Conservation (phyloP, 2,797 vertebrate species). For the Denticeps clupeoides region DNA sequence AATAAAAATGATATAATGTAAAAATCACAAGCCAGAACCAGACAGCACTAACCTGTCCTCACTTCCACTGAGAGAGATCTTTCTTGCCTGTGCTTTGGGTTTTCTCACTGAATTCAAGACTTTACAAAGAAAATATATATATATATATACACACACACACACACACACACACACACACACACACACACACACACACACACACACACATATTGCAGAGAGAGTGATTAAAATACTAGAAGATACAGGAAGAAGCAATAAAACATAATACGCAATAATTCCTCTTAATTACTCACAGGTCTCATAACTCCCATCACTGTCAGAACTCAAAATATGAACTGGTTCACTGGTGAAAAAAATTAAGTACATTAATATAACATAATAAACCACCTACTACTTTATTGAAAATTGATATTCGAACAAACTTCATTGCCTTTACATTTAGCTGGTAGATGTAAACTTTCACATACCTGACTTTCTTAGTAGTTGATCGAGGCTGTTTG, state of each 20-base stretch:
- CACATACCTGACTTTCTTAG: constrained; percentile 32
- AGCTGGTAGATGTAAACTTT: background rate
- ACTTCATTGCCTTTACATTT: background rate
- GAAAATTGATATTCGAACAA: too few species aligned
- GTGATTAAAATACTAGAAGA: too few species aligned
- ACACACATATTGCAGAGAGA: background rate
- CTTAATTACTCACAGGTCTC: constrained; percentile 52
- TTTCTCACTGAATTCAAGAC: constrained; percentile 58
- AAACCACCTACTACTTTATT: too few species aligned
- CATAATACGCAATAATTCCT: too few species aligned
- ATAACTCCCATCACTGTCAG: constrained; percentile 52
- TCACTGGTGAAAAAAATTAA: constrained; percentile 28
- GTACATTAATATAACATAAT: background rate
- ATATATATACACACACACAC: constrained; percentile 5
- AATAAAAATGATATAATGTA: background rate
- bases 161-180: background rate
- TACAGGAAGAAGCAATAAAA: too few species aligned
- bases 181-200: background rate
- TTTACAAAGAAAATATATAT: constrained; percentile 31
- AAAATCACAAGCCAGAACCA: background rate
- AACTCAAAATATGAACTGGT: constrained; percentile 40
- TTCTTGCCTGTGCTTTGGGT: constrained; percentile 35
- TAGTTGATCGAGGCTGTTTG: constrained; percentile 20
- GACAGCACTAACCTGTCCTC: constrained; percentile 46
- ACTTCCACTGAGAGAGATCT: constrained; percentile 25